phyloP scores from a whole-genome alignment of 2,113 vertebrate genomes.

The Sylvilagus bachmani region DNA sequence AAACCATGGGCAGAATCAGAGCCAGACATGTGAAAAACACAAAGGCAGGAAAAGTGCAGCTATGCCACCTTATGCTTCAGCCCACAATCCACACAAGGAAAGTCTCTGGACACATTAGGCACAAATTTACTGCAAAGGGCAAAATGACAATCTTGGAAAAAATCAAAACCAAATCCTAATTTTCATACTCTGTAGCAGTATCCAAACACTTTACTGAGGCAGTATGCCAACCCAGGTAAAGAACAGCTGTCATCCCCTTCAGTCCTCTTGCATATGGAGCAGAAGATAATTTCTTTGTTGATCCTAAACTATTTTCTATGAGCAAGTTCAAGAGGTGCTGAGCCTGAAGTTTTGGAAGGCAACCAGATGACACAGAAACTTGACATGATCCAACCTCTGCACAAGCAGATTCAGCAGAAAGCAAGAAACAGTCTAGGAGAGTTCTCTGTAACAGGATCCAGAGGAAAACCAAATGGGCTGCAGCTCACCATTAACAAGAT shows the following conservation, averaged over 20 bases:
- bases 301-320: neutral
- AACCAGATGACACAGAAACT: slow-evolving; percentile 39
- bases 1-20: neutral
- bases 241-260: neutral
- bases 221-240: neutral
- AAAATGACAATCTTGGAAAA: neutral
- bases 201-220: neutral
- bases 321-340: slow-evolving; percentile 16
- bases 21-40: neutral
- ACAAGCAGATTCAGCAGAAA: slow-evolving; percentile 59
- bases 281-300: neutral
- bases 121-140: neutral
- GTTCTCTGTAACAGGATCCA: neutral
- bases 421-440: neutral
- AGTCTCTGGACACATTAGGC: neutral
- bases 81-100: neutral
- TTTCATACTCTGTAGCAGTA: accelerated
- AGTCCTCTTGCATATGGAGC: neutral
- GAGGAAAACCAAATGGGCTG: neutral
- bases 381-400: neutral
- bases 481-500: neutral
- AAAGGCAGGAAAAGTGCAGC: neutral
- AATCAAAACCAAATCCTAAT: neutral
- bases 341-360: slow-evolving; percentile 11
- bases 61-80: no score